A percentile compares a stretch with the other conserved stretches of the same genome.
phyloP scores from a whole-genome alignment of 1,140 invertebrate species.

The Colletes latitarsis region DNA sequence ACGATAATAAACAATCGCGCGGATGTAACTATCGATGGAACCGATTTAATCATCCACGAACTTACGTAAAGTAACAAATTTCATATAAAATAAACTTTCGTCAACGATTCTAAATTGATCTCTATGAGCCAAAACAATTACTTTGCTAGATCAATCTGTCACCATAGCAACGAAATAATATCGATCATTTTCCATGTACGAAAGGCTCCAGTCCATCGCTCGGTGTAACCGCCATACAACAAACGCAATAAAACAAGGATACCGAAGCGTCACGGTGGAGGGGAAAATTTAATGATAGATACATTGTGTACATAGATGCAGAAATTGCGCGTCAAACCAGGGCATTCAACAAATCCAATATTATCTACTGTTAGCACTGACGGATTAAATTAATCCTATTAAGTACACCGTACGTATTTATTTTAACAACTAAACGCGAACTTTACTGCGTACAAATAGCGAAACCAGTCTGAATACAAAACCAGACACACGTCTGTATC shows the following conservation, averaged over 20 bases:
- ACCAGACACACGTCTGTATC: background rate
- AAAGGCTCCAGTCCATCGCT: background rate
- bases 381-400: background rate
- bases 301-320: conserved; percentile 15
- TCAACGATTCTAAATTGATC: too few relatives aligned
- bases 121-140: background rate
- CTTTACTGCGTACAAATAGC: background rate
- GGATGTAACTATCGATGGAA: conserved; percentile 7
- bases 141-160: background rate
- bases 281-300: conserved; percentile 23
- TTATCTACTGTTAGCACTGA: conserved; percentile 17
- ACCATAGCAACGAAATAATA: too few relatives aligned
- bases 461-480: background rate
- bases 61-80: background rate
- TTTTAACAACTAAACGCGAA: background rate
- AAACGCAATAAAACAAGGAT: background rate
- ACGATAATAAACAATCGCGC: conserved; percentile 19
- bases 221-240: background rate
- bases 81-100: too few relatives aligned
- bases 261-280: background rate
- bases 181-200: too few relatives aligned
- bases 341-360: conserved; percentile 26
- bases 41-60: background rate
- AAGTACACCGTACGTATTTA: background rate
- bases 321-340: conserved; percentile 33